A percentile compares a stretch with the other conserved stretches of the same genome.
Conservation (phyloP, 2,888 invertebrate genomes). For the Dorcus parallelipipedus region DNA sequence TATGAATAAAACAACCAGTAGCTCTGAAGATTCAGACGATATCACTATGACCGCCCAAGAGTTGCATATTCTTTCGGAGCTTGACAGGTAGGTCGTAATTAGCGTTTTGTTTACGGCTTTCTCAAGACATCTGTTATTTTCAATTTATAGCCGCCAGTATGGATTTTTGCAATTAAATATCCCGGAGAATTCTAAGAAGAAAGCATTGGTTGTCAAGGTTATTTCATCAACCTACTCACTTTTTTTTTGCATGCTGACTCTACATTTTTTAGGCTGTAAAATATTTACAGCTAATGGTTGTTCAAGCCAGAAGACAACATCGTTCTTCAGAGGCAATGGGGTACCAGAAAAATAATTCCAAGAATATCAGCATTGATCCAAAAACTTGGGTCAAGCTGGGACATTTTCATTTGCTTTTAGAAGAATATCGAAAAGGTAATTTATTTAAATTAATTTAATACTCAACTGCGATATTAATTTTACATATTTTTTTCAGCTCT, state of each 20-base stretch:
- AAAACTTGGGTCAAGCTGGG: constrained; percentile 93
- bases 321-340: constrained; percentile 33
- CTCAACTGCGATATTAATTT: background rate
- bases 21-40: constrained; percentile 41
- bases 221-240: constrained; percentile 16
- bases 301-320: constrained; percentile 69
- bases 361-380: constrained; percentile 76
- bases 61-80: constrained; percentile 79
- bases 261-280: constrained; percentile 64
- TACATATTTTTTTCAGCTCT: constrained; percentile 69
- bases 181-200: constrained; percentile 77
- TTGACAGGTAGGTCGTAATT: constrained; percentile 67
- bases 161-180: constrained; percentile 82
- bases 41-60: constrained; percentile 69
- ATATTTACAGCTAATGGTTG: constrained; percentile 80
- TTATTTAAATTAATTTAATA: background rate
- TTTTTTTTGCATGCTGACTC: background rate
- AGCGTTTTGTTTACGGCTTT: too few relatives aligned
- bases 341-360: constrained; percentile 42
- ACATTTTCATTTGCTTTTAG: constrained; percentile 88
- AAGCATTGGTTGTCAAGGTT: constrained; percentile 75
- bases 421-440: constrained; percentile 92
- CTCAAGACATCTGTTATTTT: too few relatives aligned
- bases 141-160: constrained; percentile 73
- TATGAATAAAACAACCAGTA: constrained; percentile 41